Conservation (phyloP, 2,113 vertebrate genomes). For the Engystomops pustulosus region DNA sequence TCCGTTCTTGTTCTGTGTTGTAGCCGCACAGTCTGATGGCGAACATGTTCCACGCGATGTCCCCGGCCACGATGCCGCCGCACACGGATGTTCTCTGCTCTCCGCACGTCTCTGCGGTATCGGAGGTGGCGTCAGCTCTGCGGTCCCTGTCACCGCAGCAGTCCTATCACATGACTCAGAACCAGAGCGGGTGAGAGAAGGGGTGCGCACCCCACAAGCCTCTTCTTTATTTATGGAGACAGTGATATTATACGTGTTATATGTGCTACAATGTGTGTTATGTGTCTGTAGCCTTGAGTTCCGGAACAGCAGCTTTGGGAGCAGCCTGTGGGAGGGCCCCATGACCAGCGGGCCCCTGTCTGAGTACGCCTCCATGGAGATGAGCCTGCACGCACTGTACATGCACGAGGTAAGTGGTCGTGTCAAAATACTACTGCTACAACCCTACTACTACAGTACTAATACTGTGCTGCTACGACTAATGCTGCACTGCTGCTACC, state of each 20-base stretch:
- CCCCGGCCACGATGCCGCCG: constrained; percentile 79
- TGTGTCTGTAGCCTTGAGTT: constrained; percentile 10
- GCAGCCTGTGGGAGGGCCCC: constrained; percentile 95
- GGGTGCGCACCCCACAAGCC: not conserved
- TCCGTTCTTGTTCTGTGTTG: constrained; percentile 24
- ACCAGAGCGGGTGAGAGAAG: constrained; percentile 64
- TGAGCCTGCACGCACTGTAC: constrained; percentile 97
- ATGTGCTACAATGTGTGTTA: not conserved
- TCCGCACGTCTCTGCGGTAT: constrained; percentile 75
- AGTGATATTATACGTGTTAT: not conserved
- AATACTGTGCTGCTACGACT: too few species aligned
- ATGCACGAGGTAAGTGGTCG: constrained; percentile 90
- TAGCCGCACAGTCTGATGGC: constrained; percentile 94
- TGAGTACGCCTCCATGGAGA: constrained; percentile 95
- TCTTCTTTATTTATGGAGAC: not conserved
- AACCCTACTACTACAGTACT: not conserved
- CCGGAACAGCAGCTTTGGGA: constrained; percentile 90
- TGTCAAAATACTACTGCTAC: not conserved
- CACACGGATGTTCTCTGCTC: constrained; percentile 80
- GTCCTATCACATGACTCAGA: constrained; percentile 77
- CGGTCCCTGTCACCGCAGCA: constrained; percentile 90
- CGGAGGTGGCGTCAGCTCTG: constrained; percentile 84
- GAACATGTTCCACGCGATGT: constrained; percentile 85
- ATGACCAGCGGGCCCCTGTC: constrained; percentile 92
- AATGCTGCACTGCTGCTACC: too few species aligned